Conservation (phyloP, 2,797 vertebrate genomes). For the Acanthis flammea region DNA sequence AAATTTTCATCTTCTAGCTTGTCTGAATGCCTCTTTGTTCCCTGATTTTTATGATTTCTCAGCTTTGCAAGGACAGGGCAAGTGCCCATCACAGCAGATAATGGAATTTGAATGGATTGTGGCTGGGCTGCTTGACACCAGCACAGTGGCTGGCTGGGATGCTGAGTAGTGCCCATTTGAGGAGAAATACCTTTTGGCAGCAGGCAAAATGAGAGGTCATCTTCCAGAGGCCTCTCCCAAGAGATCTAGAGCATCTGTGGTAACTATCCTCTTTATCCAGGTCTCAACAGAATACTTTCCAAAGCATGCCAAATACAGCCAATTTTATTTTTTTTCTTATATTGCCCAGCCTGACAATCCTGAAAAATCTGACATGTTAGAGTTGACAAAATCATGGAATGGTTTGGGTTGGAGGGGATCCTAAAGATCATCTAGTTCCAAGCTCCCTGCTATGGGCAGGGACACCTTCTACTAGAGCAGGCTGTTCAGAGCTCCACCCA, state of each 20-base stretch:
- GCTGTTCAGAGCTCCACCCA: not conserved
- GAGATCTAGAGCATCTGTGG: not conserved
- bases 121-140: not conserved
- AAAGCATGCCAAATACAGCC: not conserved
- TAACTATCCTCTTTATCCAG: not conserved
- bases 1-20: not conserved
- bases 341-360: not conserved
- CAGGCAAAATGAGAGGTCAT: not conserved
- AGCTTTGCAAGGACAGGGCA: not conserved
- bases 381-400: not conserved
- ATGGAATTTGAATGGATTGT: not conserved
- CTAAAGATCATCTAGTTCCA: not conserved
- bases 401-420: not conserved
- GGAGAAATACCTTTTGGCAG: not conserved
- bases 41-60: not conserved
- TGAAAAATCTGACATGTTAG: not conserved
- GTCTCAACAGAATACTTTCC: not conserved
- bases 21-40: not conserved
- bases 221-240: not conserved
- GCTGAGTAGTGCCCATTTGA: not conserved
- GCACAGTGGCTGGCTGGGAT: not conserved
- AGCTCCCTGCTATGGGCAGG: not conserved
- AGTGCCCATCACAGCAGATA: not conserved
- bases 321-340: not conserved
- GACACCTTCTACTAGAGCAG: not conserved